Base-by-base conservation (phyloP, 23 tunicate genomes). In the Halocynthia aurantium region DNA sequence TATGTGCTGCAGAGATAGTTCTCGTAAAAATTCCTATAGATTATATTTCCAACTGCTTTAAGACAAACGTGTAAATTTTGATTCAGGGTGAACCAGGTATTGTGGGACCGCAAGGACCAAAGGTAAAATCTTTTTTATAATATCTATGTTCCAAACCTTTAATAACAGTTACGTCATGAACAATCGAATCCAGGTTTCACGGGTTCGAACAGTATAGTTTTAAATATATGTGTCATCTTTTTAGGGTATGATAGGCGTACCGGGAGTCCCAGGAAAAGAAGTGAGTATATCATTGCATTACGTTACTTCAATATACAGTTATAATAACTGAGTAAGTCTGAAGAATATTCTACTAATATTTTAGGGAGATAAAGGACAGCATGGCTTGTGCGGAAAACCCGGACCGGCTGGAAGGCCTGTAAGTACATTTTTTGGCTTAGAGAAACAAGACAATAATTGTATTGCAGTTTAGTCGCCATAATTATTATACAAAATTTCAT, bases 321-420 rank as follows among this genome's bases (percentile, higher is more conserved):
- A 10, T 40, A 40, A 2, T 2, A 1, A 52, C n/a, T 51, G 15
- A 19, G 21, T 67, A 31, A 31, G 44, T 31, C 4, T 44, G 10
- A 44, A 72, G 2, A 44, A 12, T 11, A 72, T 44, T 44, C 1
- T 75, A 66, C 5, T 67, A 22, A 10, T 22, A 22, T 11, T 22
- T 17, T 80, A 86, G 93, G 93, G 93, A 8, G 53, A 69, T n/a
- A 53, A 70, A 61, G 93, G 93, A 50, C 74, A 51, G 8, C 75
- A 53, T 51, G 95, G 95, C 7, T 72, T 85, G 17, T 90, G 97
- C 51, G 97, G 97, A 70, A 85, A 80, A 56, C 90, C 90, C 7
- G 97, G 97, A 61, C 86, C 90, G 10, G 97, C 90, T 81, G 97
- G 97, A 22, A 70, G 6, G 55, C 87, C 87, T 20, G 94, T 83